Percentiles rank a stretch among this genome's conserved stretches.
phyloP scores from a whole-genome alignment of 2,888 invertebrate species.

The Cheilosia scutellata region DNA sequence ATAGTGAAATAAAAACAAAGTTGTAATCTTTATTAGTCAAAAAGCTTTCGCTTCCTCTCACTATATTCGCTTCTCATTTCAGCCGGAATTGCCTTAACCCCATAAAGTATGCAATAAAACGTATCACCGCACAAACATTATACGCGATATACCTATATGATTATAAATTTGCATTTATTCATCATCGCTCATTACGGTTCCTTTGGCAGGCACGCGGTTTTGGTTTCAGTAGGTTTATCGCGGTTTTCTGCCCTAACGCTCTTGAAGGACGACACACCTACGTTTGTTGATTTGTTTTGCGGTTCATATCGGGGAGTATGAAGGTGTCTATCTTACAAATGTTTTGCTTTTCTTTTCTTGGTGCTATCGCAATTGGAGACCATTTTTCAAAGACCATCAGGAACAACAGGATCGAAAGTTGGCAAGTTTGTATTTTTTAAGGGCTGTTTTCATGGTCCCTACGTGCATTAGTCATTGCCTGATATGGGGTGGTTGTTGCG shows the following conservation, averaged over 20 bases:
- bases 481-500: neutral
- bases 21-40: constrained; percentile 60
- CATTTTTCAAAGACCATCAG: constrained; percentile 35
- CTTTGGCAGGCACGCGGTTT: constrained; percentile 8
- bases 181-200: constrained; percentile 51
- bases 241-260: constrained; percentile 45
- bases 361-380: constrained; percentile 40
- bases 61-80: neutral
- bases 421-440: constrained; percentile 4
- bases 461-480: constrained; percentile 19
- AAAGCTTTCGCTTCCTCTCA: constrained; percentile 34
- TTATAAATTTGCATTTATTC: constrained; percentile 63
- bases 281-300: neutral
- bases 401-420: constrained; percentile 9
- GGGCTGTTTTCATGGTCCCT: neutral
- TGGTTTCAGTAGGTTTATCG: constrained; percentile 34
- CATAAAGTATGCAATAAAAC: constrained; percentile 61
- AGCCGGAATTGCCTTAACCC: constrained; percentile 36
- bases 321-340: neutral
- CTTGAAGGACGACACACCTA: constrained; percentile 16
- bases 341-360: neutral
- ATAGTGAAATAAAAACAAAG: constrained; percentile 28
- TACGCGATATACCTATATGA: constrained; percentile 7
- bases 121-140: constrained; percentile 42
- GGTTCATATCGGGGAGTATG: constrained; percentile 8